phyloP scores from a whole-genome alignment of 1,140 invertebrate species.

The Drosophila pruinosa region DNA sequence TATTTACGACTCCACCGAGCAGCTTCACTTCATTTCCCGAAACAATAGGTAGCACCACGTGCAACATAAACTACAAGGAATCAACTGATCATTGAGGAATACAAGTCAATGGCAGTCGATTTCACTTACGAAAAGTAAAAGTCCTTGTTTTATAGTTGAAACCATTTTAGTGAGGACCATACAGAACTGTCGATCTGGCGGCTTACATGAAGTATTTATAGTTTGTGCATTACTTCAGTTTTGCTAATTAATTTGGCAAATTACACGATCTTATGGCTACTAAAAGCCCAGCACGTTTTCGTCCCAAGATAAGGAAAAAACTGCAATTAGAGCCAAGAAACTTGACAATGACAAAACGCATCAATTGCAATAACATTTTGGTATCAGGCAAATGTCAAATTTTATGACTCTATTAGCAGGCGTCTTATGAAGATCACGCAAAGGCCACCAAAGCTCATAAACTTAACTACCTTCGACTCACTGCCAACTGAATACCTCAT shows the following conservation, averaged over 20 bases:
- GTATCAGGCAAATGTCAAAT: constrained; percentile 3
- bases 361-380: background rate
- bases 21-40: background rate
- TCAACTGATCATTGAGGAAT: background rate
- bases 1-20: background rate
- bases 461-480: constrained; percentile 50
- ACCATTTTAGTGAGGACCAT: background rate
- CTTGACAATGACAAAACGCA: background rate
- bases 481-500: constrained; percentile 17
- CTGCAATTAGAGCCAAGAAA: background rate
- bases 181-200: background rate
- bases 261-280: background rate
- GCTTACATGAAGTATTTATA: constrained; percentile 6
- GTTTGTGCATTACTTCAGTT: background rate
- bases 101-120: background rate
- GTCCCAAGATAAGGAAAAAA: background rate
- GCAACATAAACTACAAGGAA: background rate
- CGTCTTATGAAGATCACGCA: constrained; percentile 24
- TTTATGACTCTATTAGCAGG: constrained; percentile 72
- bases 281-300: background rate
- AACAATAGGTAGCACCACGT: background rate
- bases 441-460: constrained; percentile 56
- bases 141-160: background rate
- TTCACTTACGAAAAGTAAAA: constrained; percentile 4
- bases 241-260: background rate